A percentile compares a stretch with the other conserved stretches of the same genome.
phyloP scores from a whole-genome alignment of 2,888 invertebrate genomes.

The Mechanitis mazaeus region DNA sequence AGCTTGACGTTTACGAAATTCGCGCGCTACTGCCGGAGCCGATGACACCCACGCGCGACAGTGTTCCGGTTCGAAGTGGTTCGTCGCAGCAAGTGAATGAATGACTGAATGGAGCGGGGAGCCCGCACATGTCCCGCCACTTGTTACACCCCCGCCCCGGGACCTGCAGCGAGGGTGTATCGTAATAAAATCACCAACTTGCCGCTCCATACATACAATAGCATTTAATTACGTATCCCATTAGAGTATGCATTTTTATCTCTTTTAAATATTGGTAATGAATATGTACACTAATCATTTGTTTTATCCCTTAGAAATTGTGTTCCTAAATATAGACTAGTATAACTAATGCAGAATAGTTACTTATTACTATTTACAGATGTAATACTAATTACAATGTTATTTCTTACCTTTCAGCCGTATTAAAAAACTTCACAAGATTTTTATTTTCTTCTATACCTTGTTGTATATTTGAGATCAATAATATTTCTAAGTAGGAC shows the following conservation, averaged over 20 bases:
- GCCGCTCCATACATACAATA: slow-evolving; percentile 47
- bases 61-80: slow-evolving; percentile 35
- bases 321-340: too few relatives aligned
- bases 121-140: slow-evolving; percentile 57
- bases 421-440: too few relatives aligned
- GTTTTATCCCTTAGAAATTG: too few relatives aligned
- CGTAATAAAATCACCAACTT: slow-evolving; percentile 57
- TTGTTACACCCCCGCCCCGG: slow-evolving; percentile 68
- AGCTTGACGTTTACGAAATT: slow-evolving; percentile 21
- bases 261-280: slow-evolving; percentile 5
- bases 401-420: too few relatives aligned
- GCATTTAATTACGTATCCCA: slow-evolving; percentile 46
- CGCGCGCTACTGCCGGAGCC: slow-evolving; percentile 22
- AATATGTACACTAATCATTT: background rate
- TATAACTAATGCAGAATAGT: too few relatives aligned
- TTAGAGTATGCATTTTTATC: slow-evolving; percentile 27
- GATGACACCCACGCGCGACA: slow-evolving; percentile 37
- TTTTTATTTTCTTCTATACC: too few relatives aligned
- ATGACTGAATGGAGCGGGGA: slow-evolving; percentile 44
- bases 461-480: too few relatives aligned
- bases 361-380: too few relatives aligned
- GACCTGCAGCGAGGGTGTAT: slow-evolving; percentile 53
- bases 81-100: slow-evolving; percentile 39
- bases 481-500: too few relatives aligned
- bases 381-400: too few relatives aligned